A percentile compares a stretch with the other conserved stretches of the same genome.
These are phyloP conservation scores for Eonycteris spelaea DNA, from an alignment of 2,113 vertebrate genomes.

Conservation along the genomic window DNA sequence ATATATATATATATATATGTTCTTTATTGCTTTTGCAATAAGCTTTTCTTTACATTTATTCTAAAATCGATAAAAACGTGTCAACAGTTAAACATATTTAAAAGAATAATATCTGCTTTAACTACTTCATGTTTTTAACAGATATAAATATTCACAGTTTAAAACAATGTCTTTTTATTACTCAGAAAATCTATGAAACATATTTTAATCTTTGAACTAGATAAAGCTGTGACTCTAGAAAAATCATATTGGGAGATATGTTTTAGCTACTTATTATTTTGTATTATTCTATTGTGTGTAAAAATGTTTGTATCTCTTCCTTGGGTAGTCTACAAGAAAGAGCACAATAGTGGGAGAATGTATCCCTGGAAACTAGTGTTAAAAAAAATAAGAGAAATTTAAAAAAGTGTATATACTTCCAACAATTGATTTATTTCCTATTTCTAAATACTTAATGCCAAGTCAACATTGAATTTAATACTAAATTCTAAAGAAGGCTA, in stretches of 20 bases:
- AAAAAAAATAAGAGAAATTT: neutral
- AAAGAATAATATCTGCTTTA: neutral
- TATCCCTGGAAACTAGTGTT: neutral
- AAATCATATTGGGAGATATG: neutral
- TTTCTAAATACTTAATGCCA: neutral
- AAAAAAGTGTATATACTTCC: neutral
- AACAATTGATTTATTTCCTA: neutral
- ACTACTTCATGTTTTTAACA: neutral
- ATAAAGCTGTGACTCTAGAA: neutral
- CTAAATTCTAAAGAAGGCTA: neutral
- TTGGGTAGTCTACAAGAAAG: neutral
- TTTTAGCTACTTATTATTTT: neutral
- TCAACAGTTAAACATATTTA: neutral
- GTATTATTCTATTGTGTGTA: neutral
- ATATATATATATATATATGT: neutral
- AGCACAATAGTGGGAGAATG: neutral
- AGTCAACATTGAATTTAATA: conserved; percentile 2
- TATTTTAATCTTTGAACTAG: neutral
- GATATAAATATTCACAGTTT: neutral
- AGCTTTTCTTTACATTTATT: neutral
- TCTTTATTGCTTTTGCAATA: neutral
- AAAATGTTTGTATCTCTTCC: neutral
- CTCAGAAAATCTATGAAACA: neutral
- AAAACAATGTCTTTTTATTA: neutral
- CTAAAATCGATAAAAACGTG: neutral